Percentiles rank a stretch among this genome's conserved stretches.
Evolutionary conservation across 1,140 invertebrate genomes (phyloP).

Genomic region (Mycetomoellerius zeteki): DNA sequence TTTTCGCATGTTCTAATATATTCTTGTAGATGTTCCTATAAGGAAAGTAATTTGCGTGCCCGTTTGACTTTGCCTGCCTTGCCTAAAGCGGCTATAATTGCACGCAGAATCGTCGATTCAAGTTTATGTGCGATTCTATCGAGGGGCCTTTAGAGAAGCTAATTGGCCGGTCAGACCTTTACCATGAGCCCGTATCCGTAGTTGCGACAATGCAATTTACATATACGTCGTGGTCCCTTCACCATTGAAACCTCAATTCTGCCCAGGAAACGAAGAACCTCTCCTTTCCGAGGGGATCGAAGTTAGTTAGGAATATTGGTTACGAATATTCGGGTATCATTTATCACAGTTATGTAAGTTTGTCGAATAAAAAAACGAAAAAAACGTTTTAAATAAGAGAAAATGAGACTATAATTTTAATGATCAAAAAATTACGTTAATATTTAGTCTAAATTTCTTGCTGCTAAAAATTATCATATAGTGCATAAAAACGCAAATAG

Average conservation of each 20-base stretch:
- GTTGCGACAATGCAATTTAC: conserved; percentile 76
- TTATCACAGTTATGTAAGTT: neutral
- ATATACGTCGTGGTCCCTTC: conserved; percentile 71
- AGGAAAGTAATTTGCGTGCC: conserved; percentile 8
- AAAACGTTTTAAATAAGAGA: neutral
- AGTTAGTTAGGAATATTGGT: conserved; percentile 24
- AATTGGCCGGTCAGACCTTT: conserved; percentile 78
- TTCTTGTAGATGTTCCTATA: neutral
- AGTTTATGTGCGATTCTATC: conserved; percentile 74
- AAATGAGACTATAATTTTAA: neutral
- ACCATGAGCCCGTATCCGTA: conserved; percentile 34
- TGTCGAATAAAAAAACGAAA: neutral
- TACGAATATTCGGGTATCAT: neutral
- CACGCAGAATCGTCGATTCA: conserved; percentile 67
- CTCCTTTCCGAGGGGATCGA: conserved; percentile 58
- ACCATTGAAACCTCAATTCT: conserved; percentile 71
- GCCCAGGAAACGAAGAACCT: conserved; percentile 72
- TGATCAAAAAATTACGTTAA: neutral
- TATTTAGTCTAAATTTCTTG: neutral
- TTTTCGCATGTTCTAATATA: neutral
- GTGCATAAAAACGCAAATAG: neutral
- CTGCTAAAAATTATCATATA: neutral
- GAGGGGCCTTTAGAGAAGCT: conserved; percentile 74
- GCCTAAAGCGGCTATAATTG: conserved; percentile 56
- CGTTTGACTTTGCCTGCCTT: conserved; percentile 8